Conservation (phyloP, 2,888 invertebrate species). For the Drosophila meridiana region DNA sequence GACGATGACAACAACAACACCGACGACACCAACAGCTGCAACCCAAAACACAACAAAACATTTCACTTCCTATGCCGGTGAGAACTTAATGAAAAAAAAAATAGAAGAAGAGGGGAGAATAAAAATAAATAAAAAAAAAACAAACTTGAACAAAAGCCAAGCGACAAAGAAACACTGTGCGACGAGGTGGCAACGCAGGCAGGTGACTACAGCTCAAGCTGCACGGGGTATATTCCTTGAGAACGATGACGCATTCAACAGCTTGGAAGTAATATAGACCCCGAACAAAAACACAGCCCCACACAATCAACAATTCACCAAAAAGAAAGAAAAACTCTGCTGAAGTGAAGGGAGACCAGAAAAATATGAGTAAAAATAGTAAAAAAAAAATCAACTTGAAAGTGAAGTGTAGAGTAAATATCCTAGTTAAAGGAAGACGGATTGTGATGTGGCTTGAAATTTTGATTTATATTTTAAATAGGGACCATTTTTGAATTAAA, state of each 20-base stretch:
- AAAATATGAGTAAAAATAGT: slow-evolving; percentile 5
- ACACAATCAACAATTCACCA: slow-evolving; percentile 37
- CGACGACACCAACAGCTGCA: slow-evolving; percentile 15
- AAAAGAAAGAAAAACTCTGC: not conserved
- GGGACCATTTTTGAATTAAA: too few relatives aligned
- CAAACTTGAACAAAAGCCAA: slow-evolving; percentile 56
- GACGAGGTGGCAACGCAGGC: slow-evolving; percentile 28
- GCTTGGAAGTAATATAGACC: slow-evolving; percentile 75
- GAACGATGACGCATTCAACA: slow-evolving; percentile 67
- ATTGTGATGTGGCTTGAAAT: too few relatives aligned
- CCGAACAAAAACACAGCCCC: slow-evolving; percentile 45
- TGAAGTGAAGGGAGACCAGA: not conserved
- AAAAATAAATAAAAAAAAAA: slow-evolving; percentile 21
- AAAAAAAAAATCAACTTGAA: not conserved
- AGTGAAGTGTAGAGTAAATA: slow-evolving; percentile 10
- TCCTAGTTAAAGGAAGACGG: not conserved
- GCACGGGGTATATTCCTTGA: slow-evolving; percentile 50
- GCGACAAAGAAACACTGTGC: slow-evolving; percentile 46
- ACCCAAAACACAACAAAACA: slow-evolving; percentile 58
- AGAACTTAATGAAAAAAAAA: slow-evolving; percentile 65
- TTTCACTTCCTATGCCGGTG: slow-evolving; percentile 66
- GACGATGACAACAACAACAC: too few relatives aligned
- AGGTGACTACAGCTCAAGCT: slow-evolving; percentile 45
- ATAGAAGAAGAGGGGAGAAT: not conserved
- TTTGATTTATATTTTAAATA: too few relatives aligned